A percentile compares a stretch with the other conserved stretches of the same genome.
Evolutionary conservation across 1,140 invertebrate species (phyloP).

Genomic region (Rhynchophorus ferrugineus): DNA sequence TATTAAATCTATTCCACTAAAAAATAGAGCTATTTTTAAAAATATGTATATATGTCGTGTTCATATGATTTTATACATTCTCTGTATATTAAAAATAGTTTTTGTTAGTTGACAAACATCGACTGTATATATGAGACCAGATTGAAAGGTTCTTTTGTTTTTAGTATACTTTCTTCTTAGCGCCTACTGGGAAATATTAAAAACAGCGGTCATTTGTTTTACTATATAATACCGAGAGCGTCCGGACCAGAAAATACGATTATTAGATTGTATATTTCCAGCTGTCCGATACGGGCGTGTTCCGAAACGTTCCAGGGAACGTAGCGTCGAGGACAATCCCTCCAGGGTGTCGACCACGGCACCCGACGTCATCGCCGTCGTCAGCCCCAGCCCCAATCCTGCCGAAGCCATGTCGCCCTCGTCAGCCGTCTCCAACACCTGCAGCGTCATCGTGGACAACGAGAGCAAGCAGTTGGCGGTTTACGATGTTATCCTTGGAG

Average conservation of each 20-base stretch:
- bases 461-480: slow-evolving; percentile 53
- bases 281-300: slow-evolving; percentile 93
- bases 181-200: too few relatives aligned
- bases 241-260: slow-evolving; percentile 1
- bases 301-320: slow-evolving; percentile 84
- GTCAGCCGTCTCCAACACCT: slow-evolving; percentile 40
- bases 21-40: too few relatives aligned
- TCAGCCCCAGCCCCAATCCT: slow-evolving; percentile 18
- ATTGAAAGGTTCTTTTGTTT: too few relatives aligned
- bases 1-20: too few relatives aligned
- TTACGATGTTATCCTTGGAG: slow-evolving; percentile 79
- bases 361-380: slow-evolving; percentile 39
- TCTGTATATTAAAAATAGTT: too few relatives aligned
- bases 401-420: slow-evolving; percentile 33
- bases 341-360: slow-evolving; percentile 43
- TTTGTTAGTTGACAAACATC: too few relatives aligned
- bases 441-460: slow-evolving; percentile 25
- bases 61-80: too few relatives aligned
- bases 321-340: slow-evolving; percentile 41
- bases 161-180: too few relatives aligned
- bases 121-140: too few relatives aligned
- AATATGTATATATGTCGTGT: too few relatives aligned
- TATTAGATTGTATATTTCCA: slow-evolving; percentile 42
- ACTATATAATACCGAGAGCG: too few relatives aligned
- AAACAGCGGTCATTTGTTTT: too few relatives aligned